Evolutionary conservation across 2,888 invertebrate species (phyloP), one percentile per base, ranked within the genome.

Genomic region (Hypomecis atomaria): DNA sequence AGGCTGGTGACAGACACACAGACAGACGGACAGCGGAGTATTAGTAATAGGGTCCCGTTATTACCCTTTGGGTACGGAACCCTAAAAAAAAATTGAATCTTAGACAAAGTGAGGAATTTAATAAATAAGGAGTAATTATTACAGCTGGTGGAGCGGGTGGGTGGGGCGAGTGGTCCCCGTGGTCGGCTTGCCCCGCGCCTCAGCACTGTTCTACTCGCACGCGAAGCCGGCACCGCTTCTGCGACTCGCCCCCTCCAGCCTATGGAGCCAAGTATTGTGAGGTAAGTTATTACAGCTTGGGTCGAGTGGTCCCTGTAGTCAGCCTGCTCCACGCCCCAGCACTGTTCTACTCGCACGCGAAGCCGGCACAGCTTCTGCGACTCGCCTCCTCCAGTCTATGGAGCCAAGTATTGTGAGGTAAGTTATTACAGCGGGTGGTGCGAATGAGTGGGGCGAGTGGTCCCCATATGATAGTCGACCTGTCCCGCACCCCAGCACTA

Each of bases 191-290:
- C 80, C 96, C 96, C 0, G 96, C 96, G 55, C 98, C 98, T 0
- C 87, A 87, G 54, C 92, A 85, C 67, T 93, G 93, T 68, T 90
- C 91, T 5, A 90, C 92, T 10, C 83, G 89, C 57, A 96, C 96
- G 11, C 94, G 96, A 67, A 97, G 95, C 83, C 94, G 98, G 11
- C 97, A 97, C 86, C 94, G 98, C 72, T 96, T 97, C 88, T 98
- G 98, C 81, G 97, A 98, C 84, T 96, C 96, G 0, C 98, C 98
- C 0, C 96, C 97, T 0, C 98, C 98, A 0, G 94, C 96, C 47
- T 97, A 97, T 79, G 98, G 98, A 0, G 97, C 97, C 9, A 96
- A 96, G 83, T 98, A 96, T 86, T 98, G 98, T 80, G 96, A 97
- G 94, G 97, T 97, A 90, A 83, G 34, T 5, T 38, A 44, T 49